phyloP scores from a whole-genome alignment of 2,888 invertebrate genomes.

The Zhuqinia jingwanae region DNA sequence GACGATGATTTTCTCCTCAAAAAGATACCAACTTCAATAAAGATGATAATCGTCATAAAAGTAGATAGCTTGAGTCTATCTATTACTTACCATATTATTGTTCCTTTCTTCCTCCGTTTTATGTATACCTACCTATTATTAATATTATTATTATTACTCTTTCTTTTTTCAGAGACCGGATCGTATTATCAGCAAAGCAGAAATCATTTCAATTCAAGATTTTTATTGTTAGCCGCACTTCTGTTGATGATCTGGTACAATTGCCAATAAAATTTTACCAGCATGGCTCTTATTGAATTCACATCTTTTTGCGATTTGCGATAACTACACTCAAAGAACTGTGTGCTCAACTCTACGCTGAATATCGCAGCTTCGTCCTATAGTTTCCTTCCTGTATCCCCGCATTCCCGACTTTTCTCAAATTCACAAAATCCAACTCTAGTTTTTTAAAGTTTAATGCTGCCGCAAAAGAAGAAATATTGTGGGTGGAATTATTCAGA shows the following conservation, averaged over 20 bases:
- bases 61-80: conserved; percentile 26
- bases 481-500: conserved; percentile 51
- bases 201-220: conserved; percentile 55
- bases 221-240: no score
- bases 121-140: no score
- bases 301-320: no score
- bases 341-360: no score
- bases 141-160: no score
- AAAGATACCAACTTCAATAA: neutral
- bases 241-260: conserved; percentile 39
- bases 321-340: no score
- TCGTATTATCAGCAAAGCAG: neutral
- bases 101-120: conserved; percentile 1
- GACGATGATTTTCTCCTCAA: conserved; percentile 6
- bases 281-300: no score
- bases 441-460: neutral
- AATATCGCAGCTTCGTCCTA: no score
- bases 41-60: conserved; percentile 12
- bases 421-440: conserved; percentile 1
- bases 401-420: no score
- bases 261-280: conserved; percentile 55
- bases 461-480: conserved; percentile 32
- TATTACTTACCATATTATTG: conserved; percentile 25
- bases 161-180: no score
- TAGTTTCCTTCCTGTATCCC: no score